phyloP scores from a whole-genome alignment of 2,797 vertebrate species.

The Erithacus rubecula region DNA sequence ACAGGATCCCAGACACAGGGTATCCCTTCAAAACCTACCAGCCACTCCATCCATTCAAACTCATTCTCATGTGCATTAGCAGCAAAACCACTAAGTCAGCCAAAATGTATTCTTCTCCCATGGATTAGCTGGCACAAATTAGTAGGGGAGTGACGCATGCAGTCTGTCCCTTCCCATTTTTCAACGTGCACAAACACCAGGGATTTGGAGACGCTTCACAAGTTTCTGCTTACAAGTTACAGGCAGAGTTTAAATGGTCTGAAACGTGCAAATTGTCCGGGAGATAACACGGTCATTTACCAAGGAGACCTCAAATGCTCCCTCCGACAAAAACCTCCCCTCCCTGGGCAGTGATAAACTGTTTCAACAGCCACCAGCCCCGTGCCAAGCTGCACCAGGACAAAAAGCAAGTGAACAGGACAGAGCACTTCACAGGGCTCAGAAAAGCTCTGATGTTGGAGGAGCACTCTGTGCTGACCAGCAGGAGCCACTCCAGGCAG shows the following conservation, averaged over 20 bases:
- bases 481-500: not conserved
- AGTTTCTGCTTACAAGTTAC: not conserved
- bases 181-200: constrained; percentile 27
- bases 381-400: not conserved
- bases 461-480: not conserved
- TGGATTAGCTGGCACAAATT: constrained; percentile 56
- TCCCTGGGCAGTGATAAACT: not conserved
- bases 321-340: not conserved
- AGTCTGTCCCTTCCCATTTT: constrained; percentile 53
- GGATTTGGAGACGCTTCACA: constrained; percentile 33
- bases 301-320: not conserved
- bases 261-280: not conserved
- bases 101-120: constrained; percentile 38
- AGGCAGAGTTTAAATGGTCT: not conserved
- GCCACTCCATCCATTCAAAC: not conserved
- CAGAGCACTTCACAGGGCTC: not conserved
- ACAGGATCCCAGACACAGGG: not conserved
- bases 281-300: not conserved
- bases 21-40: not conserved
- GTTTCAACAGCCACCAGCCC: not conserved
- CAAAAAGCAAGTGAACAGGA: not conserved
- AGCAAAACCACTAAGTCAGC: constrained; percentile 59
- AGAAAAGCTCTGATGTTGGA: not conserved
- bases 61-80: constrained; percentile 35
- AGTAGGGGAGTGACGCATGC: constrained; percentile 10